Conservation (phyloP, 2,888 invertebrate genomes). For the Luperina nickerlii region DNA sequence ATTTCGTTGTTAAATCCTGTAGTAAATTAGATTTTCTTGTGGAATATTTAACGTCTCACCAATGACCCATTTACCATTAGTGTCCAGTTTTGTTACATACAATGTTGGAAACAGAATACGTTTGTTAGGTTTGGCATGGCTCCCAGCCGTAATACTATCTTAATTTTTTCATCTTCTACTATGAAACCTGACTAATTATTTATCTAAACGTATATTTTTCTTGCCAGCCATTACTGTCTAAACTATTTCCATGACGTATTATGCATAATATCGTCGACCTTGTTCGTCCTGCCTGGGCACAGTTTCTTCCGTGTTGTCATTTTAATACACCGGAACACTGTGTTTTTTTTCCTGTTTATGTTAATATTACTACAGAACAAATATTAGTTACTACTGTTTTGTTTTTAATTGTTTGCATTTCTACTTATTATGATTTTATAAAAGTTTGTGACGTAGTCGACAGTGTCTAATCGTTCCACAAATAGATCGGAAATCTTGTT, state of each 20-base stretch:
- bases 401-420: conserved; percentile 12
- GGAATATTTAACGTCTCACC: neutral
- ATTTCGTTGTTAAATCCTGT: conserved; percentile 2
- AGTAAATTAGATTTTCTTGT: neutral
- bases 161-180: neutral
- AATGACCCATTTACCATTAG: neutral
- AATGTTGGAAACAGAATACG: neutral
- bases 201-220: neutral
- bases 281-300: conserved; percentile 31
- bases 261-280: conserved; percentile 35
- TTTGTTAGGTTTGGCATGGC: conserved; percentile 1
- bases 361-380: conserved; percentile 2
- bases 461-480: neutral
- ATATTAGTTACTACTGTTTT: conserved; percentile 7
- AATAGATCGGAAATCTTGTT: conserved; percentile 17
- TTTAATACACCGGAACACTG: conserved; percentile 54
- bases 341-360: conserved; percentile 49
- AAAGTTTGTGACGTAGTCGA: neutral
- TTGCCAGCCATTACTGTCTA: neutral
- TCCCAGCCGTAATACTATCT: neutral
- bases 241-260: conserved; percentile 34
- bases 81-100: neutral
- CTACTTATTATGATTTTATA: neutral
- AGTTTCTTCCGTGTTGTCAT: conserved; percentile 53
- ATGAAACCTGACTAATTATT: neutral